phyloP scores from a whole-genome alignment of 2,888 invertebrate species.

The Yponomeuta malinellus region DNA sequence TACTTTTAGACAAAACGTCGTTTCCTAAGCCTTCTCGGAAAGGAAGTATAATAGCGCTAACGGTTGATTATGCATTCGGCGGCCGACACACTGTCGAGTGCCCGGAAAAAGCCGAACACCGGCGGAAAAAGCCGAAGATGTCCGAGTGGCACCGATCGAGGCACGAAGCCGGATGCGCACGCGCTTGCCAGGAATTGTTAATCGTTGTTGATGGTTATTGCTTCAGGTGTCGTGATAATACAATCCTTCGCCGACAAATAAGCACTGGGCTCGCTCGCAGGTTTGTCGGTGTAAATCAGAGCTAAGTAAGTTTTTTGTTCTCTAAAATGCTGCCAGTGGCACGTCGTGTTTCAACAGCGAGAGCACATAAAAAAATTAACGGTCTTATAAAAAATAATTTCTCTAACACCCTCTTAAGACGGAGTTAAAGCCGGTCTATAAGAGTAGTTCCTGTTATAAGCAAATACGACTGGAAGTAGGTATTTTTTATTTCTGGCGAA shows the following conservation, averaged over 20 bases:
- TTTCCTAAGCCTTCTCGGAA: conserved; percentile 1
- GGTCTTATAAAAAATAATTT: no score
- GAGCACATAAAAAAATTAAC: no score
- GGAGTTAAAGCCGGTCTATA: no score
- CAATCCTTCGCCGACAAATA: no score
- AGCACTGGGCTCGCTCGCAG: no score
- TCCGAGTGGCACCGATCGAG: not conserved
- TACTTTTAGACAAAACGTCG: not conserved
- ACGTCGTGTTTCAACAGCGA: no score
- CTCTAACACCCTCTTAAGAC: no score
- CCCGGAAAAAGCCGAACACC: not conserved
- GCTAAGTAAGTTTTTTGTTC: no score
- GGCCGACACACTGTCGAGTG: not conserved
- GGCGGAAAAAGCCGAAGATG: not conserved
- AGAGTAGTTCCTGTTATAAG: no score
- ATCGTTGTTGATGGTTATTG: not conserved
- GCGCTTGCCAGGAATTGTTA: not conserved
- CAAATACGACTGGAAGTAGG: no score
- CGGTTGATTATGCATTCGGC: not conserved
- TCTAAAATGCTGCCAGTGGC: no score
- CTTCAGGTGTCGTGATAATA: not conserved
- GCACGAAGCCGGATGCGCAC: not conserved
- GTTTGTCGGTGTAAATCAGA: no score
- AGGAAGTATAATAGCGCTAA: not conserved
- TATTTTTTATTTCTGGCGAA: not conserved